Evolutionary conservation across 1,140 invertebrate genomes (phyloP).

Genomic region (Heliconius himera): DNA sequence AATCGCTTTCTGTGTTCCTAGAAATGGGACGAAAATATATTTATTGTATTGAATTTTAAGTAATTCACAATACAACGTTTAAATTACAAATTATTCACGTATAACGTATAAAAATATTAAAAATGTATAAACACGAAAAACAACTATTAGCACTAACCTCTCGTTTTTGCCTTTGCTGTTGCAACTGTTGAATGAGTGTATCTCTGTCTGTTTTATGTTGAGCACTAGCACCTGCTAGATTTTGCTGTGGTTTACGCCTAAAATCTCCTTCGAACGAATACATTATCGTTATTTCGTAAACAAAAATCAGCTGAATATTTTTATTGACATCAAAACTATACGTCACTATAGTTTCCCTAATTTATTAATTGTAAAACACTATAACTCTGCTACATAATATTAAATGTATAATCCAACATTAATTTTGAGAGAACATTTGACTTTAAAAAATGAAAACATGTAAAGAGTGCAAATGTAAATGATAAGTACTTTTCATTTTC

Average conservation of each 20-base stretch:
- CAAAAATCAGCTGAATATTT: conserved; percentile 39
- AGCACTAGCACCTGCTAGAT: conserved; percentile 91
- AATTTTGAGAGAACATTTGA: neutral
- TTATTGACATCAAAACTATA: conserved; percentile 11
- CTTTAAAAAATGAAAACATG: conserved; percentile 2
- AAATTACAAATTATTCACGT: neutral
- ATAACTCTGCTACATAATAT: neutral
- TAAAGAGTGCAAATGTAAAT: conserved; percentile 3
- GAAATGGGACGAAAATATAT: conserved; percentile 28
- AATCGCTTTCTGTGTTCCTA: conserved; percentile 86
- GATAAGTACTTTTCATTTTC: conserved; percentile 8
- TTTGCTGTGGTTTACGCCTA: conserved; percentile 93
- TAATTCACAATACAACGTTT: neutral
- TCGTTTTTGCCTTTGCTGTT: conserved; percentile 92
- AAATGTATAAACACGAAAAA: neutral
- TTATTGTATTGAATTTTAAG: neutral
- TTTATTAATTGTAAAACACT: neutral
- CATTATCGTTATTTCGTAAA: conserved; percentile 68
- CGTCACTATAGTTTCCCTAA: conserved; percentile 4
- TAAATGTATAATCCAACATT: neutral
- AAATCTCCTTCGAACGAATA: conserved; percentile 97
- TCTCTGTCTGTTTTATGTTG: conserved; percentile 88
- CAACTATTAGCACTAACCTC: conserved; percentile 83
- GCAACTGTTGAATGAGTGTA: conserved; percentile 89
- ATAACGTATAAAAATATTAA: neutral